A percentile compares a stretch with the other conserved stretches of the same genome.
Conservation (phyloP, 2,888 invertebrate genomes). For the Timandra comae region DNA sequence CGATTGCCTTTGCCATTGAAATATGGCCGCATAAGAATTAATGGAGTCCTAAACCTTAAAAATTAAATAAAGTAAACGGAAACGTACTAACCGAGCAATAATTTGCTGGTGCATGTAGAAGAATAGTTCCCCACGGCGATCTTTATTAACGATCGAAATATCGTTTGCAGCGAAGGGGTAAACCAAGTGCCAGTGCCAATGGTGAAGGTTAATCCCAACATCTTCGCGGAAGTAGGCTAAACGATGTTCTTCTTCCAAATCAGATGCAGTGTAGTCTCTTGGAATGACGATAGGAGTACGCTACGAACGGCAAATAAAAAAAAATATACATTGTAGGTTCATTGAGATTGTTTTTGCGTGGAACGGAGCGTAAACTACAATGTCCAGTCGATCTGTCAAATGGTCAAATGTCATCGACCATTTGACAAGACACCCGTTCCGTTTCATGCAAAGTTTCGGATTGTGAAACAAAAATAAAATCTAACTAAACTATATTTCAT, state of each 20-base stretch:
- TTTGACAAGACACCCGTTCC: conserved; percentile 2
- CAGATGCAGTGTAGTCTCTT: conserved; percentile 85
- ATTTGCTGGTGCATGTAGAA: conserved; percentile 85
- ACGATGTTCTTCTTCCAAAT: conserved; percentile 87
- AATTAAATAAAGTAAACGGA: conserved; percentile 1
- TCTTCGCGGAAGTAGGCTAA: conserved; percentile 90
- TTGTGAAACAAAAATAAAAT: too few relatives aligned
- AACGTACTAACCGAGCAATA: conserved; percentile 51
- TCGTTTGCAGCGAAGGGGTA: conserved; percentile 78
- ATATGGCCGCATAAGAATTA: too few relatives aligned
- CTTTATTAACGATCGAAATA: conserved; percentile 80
- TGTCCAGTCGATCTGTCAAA: too few relatives aligned
- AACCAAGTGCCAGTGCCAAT: conserved; percentile 90
- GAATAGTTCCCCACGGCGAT: conserved; percentile 87
- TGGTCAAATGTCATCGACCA: too few relatives aligned
- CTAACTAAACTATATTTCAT: too few relatives aligned
- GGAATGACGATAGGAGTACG: conserved; percentile 83
- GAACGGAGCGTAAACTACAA: conserved; percentile 18
- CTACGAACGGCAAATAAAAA: conserved; percentile 34
- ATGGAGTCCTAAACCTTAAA: too few relatives aligned
- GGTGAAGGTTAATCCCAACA: conserved; percentile 86
- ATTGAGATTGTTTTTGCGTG: conserved; percentile 3
- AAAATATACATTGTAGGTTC: background rate
- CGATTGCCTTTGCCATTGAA: too few relatives aligned
- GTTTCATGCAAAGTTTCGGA: conserved; percentile 18